Evolutionary conservation across 2,113 vertebrate species (phyloP).

Genomic region (Bubo blakistoni): DNA sequence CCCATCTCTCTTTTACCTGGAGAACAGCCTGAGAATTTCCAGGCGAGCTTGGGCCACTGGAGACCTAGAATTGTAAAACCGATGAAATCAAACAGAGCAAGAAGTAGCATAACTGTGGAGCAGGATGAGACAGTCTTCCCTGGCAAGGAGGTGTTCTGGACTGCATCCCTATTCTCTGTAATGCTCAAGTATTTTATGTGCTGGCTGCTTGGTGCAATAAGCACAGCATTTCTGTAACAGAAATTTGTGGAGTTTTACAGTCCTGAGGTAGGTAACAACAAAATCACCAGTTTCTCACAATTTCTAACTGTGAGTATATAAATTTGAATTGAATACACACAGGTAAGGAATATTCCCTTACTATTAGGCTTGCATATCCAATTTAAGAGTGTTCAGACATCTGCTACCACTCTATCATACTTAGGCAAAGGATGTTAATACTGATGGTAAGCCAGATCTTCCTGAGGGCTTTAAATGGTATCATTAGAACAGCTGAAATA

Average conservation of each 20-base stretch:
- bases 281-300: not conserved
- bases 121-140: not conserved
- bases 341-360: not conserved
- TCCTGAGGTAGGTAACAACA: not conserved
- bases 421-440: not conserved
- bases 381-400: not conserved
- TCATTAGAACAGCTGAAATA: not conserved
- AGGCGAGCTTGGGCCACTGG: not conserved
- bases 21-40: not conserved
- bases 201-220: not conserved
- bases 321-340: not conserved
- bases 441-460: not conserved
- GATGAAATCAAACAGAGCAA: not conserved
- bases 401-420: not conserved
- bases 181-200: not conserved
- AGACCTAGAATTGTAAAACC: not conserved
- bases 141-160: not conserved
- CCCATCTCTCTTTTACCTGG: not conserved
- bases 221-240: not conserved
- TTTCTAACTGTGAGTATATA: not conserved
- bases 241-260: not conserved
- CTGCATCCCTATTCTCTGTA: not conserved
- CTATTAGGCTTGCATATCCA: not conserved
- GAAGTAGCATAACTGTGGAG: not conserved
- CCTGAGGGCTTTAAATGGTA: not conserved